These are phyloP conservation scores for Trichoplusia ni DNA, from an alignment of 1,140 invertebrate genomes.

Conservation along the genomic window DNA sequence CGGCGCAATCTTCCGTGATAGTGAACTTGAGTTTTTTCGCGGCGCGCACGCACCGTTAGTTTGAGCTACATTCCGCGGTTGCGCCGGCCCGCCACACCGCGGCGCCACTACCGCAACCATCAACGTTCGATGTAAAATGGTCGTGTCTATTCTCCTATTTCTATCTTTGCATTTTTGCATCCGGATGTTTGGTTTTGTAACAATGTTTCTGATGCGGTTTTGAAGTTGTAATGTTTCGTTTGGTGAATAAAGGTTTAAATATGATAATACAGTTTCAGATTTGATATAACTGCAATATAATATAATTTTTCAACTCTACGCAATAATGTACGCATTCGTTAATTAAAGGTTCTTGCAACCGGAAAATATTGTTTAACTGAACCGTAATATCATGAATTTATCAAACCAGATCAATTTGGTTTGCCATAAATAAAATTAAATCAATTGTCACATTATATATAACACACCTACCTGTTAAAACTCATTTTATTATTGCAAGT, in stretches of 20 bases:
- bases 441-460: too few species aligned
- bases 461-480: too few species aligned
- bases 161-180: background rate
- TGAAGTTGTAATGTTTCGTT: background rate
- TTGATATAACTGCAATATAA: too few species aligned
- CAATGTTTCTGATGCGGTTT: background rate
- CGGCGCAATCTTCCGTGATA: slow-evolving; percentile 76
- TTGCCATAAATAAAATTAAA: too few species aligned
- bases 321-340: too few species aligned
- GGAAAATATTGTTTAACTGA: too few species aligned
- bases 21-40: slow-evolving; percentile 80
- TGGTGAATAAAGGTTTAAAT: background rate
- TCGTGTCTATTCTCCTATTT: slow-evolving; percentile 21
- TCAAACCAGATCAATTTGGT: too few species aligned
- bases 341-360: too few species aligned
- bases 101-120: slow-evolving; percentile 54
- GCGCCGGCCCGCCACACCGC: slow-evolving; percentile 48
- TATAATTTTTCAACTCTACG: too few species aligned
- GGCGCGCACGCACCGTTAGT: slow-evolving; percentile 66
- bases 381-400: too few species aligned
- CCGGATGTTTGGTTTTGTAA: slow-evolving; percentile 2
- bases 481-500: slow-evolving; percentile 9
- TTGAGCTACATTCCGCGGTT: slow-evolving; percentile 76
- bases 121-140: slow-evolving; percentile 20
- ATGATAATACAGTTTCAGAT: too few species aligned